phyloP scores from a whole-genome alignment of 2,113 vertebrate genomes.

The Labeo rohita region DNA sequence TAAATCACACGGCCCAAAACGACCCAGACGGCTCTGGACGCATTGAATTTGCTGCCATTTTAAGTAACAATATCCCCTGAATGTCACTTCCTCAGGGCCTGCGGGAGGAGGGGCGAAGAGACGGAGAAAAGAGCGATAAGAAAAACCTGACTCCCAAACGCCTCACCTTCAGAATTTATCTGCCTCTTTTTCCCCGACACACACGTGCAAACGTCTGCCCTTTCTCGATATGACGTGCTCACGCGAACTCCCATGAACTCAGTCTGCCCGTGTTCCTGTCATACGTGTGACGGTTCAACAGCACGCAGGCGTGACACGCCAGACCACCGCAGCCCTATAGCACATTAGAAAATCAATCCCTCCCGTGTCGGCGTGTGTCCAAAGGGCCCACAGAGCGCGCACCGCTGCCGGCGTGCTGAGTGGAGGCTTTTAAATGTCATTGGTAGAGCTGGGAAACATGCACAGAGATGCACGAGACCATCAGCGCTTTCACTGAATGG shows the following conservation, averaged over 20 bases:
- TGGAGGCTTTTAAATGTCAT: slow-evolving; percentile 41
- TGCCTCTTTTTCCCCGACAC: slow-evolving; percentile 9
- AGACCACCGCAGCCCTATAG: slow-evolving; percentile 20
- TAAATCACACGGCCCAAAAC: slow-evolving; percentile 14
- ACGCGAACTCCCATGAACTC: not conserved
- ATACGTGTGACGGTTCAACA: slow-evolving; percentile 15
- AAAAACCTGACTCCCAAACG: slow-evolving; percentile 10
- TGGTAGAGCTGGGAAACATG: slow-evolving; percentile 1
- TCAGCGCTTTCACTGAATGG: slow-evolving; percentile 46
- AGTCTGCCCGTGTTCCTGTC: slow-evolving; percentile 19
- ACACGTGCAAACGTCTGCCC: not conserved
- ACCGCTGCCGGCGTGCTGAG: slow-evolving; percentile 29
- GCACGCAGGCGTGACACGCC: slow-evolving; percentile 4
- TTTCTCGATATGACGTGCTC: not conserved
- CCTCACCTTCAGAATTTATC: slow-evolving; percentile 29
- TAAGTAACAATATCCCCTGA: slow-evolving; percentile 56
- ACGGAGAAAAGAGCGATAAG: slow-evolving; percentile 20
- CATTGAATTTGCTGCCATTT: slow-evolving; percentile 52
- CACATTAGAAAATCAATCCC: slow-evolving; percentile 33
- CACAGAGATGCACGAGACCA: slow-evolving; percentile 34
- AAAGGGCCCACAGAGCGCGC: not conserved
- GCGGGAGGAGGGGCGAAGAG: not conserved
- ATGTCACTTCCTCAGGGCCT: slow-evolving; percentile 56
- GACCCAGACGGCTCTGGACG: slow-evolving; percentile 7
- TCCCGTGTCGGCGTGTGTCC: slow-evolving; percentile 11